Percentiles rank a stretch among this genome's conserved stretches.
phyloP scores from a whole-genome alignment of 2,797 vertebrate species.

The Nyctalus aviator region DNA sequence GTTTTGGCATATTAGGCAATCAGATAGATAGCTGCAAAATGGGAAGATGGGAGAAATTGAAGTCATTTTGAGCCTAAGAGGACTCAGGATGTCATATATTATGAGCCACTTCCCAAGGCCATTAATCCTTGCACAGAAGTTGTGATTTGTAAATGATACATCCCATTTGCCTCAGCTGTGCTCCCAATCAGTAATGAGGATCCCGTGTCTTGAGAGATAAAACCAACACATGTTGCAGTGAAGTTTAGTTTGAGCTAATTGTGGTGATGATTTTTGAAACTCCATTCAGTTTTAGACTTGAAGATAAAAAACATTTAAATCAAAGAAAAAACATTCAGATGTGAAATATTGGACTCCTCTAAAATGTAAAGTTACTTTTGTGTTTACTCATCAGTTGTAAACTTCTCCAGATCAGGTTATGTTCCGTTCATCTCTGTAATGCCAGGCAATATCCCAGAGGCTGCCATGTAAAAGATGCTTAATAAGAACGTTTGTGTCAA shows the following conservation, averaged over 20 bases:
- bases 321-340: not conserved
- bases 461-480: not conserved
- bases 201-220: not conserved
- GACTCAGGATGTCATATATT: slow-evolving; percentile 10
- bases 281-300: not conserved
- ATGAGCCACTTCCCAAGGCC: not conserved
- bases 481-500: not conserved
- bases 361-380: slow-evolving; percentile 22
- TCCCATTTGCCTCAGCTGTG: not conserved
- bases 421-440: slow-evolving; percentile 12
- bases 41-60: not conserved
- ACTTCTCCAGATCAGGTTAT: not conserved
- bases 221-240: not conserved
- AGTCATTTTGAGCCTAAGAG: not conserved
- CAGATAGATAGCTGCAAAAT: not conserved
- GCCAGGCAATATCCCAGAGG: not conserved
- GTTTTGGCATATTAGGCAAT: not conserved
- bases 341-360: not conserved
- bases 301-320: slow-evolving; percentile 51
- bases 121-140: slow-evolving; percentile 19
- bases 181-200: slow-evolving; percentile 15
- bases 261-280: not conserved
- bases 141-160: slow-evolving; percentile 24
- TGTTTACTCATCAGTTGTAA: not conserved
- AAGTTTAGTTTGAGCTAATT: slow-evolving; percentile 20